phyloP scores from a whole-genome alignment of 1,140 invertebrate species.

The Diplogasteroides magnus region DNA sequence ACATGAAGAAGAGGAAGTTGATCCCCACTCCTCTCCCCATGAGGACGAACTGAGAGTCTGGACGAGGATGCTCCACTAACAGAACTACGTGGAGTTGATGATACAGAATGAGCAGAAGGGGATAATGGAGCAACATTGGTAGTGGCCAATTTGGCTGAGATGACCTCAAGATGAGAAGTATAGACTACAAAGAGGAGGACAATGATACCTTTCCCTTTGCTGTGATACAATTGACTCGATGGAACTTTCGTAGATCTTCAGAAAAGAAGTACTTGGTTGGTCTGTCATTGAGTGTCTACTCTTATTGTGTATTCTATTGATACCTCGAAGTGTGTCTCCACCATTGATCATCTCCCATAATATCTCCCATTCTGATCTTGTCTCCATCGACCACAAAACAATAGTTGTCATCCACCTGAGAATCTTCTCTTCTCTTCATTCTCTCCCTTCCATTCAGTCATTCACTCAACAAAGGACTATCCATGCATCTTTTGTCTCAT shows the following conservation, averaged over 20 bases:
- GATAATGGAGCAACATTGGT: not conserved
- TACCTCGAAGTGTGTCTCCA: conserved; percentile 53
- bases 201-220: conserved; percentile 48
- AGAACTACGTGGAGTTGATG: conserved; percentile 13
- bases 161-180: not conserved
- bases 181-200: conserved; percentile 16
- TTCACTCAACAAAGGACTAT: too few relatives aligned
- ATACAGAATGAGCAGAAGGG: not conserved
- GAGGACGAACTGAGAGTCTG: not conserved
- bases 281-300: too few relatives aligned
- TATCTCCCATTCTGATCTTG: conserved; percentile 47
- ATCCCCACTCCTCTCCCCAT: too few relatives aligned
- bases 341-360: conserved; percentile 55
- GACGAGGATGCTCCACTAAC: conserved; percentile 31
- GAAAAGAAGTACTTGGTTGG: conserved; percentile 49
- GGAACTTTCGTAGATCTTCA: conserved; percentile 49
- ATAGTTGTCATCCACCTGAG: conserved; percentile 41
- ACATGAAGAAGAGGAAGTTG: conserved; percentile 46
- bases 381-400: conserved; percentile 54
- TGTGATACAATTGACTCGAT: conserved; percentile 51
- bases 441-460: too few relatives aligned
- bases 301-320: too few relatives aligned
- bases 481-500: too few relatives aligned
- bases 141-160: not conserved
- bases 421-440: too few relatives aligned